phyloP scores from a whole-genome alignment of 2,797 vertebrate species.

The Hippocampus kuda region DNA sequence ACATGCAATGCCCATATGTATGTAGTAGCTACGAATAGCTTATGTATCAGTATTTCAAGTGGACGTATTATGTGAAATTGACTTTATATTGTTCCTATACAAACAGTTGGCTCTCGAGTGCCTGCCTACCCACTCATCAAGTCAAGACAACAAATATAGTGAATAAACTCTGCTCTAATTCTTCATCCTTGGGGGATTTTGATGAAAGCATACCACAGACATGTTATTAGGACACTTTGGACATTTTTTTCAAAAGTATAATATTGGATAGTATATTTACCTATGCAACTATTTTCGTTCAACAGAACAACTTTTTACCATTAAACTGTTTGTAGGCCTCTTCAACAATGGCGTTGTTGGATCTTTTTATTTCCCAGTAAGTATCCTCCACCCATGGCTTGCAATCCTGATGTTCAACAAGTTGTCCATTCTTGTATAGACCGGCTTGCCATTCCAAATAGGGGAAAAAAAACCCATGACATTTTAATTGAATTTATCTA shows the following conservation, averaged over 20 bases:
- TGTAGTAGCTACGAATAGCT: neutral
- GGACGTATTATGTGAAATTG: too few species aligned
- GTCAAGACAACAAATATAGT: too few species aligned
- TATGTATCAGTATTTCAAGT: too few species aligned
- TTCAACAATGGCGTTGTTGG: constrained; percentile 70
- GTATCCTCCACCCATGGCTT: constrained; percentile 74
- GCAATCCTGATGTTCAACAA: constrained; percentile 62
- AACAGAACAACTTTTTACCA: constrained; percentile 47
- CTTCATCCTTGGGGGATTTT: too few species aligned
- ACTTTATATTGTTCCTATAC: too few species aligned
- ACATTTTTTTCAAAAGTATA: too few species aligned
- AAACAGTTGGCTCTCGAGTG: too few species aligned
- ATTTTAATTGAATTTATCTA: neutral
- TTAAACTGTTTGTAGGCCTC: constrained; percentile 76
- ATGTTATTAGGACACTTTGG: too few species aligned
- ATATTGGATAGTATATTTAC: neutral
- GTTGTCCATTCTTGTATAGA: constrained; percentile 69
- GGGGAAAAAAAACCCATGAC: neutral
- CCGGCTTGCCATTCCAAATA: constrained; percentile 47
- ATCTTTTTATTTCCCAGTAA: constrained; percentile 74
- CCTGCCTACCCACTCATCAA: too few species aligned
- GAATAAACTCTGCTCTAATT: too few species aligned
- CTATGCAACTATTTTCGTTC: neutral
- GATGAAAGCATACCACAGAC: too few species aligned
- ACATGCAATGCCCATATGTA: neutral